These are phyloP conservation scores for Terebella lapidaria DNA, from an alignment of 2,888 invertebrate species.

Conservation along the genomic window DNA sequence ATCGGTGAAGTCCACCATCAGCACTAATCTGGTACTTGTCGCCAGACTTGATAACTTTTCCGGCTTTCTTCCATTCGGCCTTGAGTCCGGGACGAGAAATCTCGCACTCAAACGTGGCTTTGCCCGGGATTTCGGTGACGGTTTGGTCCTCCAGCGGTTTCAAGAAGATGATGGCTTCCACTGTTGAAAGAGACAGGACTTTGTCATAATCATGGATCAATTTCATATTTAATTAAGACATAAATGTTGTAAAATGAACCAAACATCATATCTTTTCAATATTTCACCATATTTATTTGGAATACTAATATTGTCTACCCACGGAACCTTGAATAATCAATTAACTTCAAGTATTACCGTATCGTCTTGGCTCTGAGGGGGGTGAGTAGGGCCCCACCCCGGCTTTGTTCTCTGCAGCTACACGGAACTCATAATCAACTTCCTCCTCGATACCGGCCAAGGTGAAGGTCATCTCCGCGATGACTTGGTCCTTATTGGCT, in stretches of 20 bases:
- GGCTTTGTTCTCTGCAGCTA: conserved; percentile 71
- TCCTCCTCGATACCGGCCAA: conserved; percentile 30
- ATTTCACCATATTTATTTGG: too few species aligned
- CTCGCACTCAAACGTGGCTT: conserved; percentile 68
- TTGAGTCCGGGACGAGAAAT: conserved; percentile 71
- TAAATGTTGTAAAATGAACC: too few species aligned
- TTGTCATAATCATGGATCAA: too few species aligned
- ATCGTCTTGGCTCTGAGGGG: conserved; percentile 20
- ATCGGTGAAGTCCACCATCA: conserved; percentile 61
- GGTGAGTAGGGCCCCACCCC: conserved; percentile 70
- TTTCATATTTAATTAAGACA: too few species aligned
- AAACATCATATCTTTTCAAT: too few species aligned
- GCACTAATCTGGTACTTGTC: conserved; percentile 29
- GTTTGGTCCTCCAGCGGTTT: conserved; percentile 19
- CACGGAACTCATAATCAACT: conserved; percentile 72
- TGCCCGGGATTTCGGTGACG: conserved; percentile 13
- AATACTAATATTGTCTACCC: too few species aligned
- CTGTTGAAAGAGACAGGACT: conserved; percentile 12
- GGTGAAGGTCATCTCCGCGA: conserved; percentile 16
- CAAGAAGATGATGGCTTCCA: conserved; percentile 20
- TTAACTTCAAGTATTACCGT: conserved; percentile 20
- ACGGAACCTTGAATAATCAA: neutral
- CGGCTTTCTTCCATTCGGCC: conserved; percentile 68
- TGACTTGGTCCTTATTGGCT: conserved; percentile 7
- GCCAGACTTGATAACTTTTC: neutral